Conservation (phyloP, 1,140 invertebrate species). For the Anthonomus grandis region DNA sequence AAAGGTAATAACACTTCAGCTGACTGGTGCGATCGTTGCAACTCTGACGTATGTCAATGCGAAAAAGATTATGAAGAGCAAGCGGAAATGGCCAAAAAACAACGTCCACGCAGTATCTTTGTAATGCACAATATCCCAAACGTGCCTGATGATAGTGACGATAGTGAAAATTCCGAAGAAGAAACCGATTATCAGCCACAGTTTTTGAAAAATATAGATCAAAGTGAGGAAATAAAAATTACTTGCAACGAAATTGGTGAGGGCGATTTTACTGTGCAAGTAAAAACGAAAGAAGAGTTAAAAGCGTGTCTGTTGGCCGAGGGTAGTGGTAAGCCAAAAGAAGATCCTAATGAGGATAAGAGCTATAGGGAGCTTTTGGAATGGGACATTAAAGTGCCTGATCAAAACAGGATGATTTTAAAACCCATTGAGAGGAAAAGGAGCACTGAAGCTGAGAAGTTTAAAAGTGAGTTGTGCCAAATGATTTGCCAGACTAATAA, state of each 20-base stretch:
- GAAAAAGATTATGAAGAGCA: neutral
- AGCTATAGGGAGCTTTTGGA: slow-evolving; percentile 31
- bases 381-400: slow-evolving; percentile 29
- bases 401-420: slow-evolving; percentile 30
- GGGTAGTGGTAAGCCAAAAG: neutral
- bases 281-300: slow-evolving; percentile 25
- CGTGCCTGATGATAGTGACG: neutral
- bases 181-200: neutral
- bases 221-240: slow-evolving; percentile 4
- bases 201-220: slow-evolving; percentile 10
- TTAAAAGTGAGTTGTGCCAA: slow-evolving; percentile 25
- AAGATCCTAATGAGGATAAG: slow-evolving; percentile 17
- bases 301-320: slow-evolving; percentile 2
- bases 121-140: too few species aligned
- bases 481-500: slow-evolving; percentile 21
- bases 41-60: neutral
- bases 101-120: too few species aligned
- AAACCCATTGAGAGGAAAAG: slow-evolving; percentile 21
- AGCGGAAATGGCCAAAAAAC: neutral
- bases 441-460: slow-evolving; percentile 6
- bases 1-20: too few species aligned
- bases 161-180: slow-evolving; percentile 1
- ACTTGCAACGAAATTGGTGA: slow-evolving; percentile 16
- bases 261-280: slow-evolving; percentile 19
- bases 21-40: too few species aligned